These are phyloP conservation scores for Poecilia latipinna DNA, from an alignment of 2,113 vertebrate genomes.

Conservation along the genomic window DNA sequence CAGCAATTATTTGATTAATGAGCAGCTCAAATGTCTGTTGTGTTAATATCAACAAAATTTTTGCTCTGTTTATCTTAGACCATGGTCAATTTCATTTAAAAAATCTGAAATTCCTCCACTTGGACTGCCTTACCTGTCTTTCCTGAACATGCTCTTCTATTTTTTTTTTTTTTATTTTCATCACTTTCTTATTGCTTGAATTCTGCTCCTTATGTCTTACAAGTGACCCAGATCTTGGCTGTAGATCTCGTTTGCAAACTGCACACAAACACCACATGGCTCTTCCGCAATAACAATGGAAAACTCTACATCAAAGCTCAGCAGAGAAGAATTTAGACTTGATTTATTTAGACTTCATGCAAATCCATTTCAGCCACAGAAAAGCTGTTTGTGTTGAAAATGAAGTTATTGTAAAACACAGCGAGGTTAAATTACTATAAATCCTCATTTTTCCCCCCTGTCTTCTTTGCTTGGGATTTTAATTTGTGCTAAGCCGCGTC, in stretches of 20 bases:
- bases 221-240: not conserved
- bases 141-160: constrained; percentile 4
- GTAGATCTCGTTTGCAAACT: not conserved
- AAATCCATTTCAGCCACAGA: not conserved
- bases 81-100: constrained; percentile 7
- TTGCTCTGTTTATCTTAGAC: constrained; percentile 3
- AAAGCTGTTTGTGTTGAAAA: not conserved
- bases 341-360: not conserved
- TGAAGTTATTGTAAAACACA: constrained; percentile 3
- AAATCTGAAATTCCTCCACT: constrained; percentile 28
- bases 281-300: not conserved
- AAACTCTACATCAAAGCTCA: constrained; percentile 1
- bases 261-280: not conserved
- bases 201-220: not conserved
- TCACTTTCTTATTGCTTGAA: no score
- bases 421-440: not conserved
- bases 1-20: constrained; percentile 4
- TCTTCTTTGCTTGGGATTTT: not conserved
- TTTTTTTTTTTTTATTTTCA: not conserved
- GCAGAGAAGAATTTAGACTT: not conserved
- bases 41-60: constrained; percentile 16
- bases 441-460: not conserved
- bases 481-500: not conserved
- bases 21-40: constrained; percentile 2
- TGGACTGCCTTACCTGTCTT: not conserved